Evolutionary conservation across 2,888 invertebrate species (phyloP).

Genomic region (Plemyria rubiginata): DNA sequence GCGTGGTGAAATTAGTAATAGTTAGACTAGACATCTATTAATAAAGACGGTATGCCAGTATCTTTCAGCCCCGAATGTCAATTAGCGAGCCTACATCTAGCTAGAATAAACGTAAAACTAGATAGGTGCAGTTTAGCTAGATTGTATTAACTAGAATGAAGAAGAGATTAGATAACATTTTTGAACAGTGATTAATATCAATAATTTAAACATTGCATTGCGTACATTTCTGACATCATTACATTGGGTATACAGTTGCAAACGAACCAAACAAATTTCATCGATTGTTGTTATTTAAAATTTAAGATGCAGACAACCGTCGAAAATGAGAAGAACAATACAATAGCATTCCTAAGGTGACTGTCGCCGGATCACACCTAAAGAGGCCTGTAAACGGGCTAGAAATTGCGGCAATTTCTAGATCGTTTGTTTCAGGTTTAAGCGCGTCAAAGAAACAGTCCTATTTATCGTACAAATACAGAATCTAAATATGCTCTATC

Average conservation of each 20-base stretch:
- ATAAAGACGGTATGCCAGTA: too few species aligned
- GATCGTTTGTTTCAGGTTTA: too few species aligned
- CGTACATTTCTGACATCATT: constrained; percentile 36
- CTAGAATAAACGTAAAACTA: not conserved
- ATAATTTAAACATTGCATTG: not conserved
- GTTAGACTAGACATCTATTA: too few species aligned
- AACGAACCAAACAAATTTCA: not conserved
- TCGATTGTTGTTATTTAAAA: not conserved
- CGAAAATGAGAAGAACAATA: not conserved
- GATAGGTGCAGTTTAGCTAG: not conserved
- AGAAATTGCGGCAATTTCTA: too few species aligned
- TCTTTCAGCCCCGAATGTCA: not conserved
- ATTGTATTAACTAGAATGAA: not conserved
- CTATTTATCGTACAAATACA: not conserved
- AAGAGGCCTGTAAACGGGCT: too few species aligned
- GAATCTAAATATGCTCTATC: not conserved
- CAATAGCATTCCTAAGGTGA: not conserved
- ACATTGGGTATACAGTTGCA: constrained; percentile 17
- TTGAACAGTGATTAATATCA: constrained; percentile 16
- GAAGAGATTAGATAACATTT: constrained; percentile 15
- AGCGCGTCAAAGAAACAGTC: not conserved
- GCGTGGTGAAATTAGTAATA: too few species aligned
- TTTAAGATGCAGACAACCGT: not conserved
- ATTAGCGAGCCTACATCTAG: not conserved
- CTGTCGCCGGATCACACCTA: not conserved